Evolutionary conservation across 2,113 vertebrate genomes (phyloP), one percentile per base, ranked within the genome.

Genomic region (Delphinapterus leucas): DNA sequence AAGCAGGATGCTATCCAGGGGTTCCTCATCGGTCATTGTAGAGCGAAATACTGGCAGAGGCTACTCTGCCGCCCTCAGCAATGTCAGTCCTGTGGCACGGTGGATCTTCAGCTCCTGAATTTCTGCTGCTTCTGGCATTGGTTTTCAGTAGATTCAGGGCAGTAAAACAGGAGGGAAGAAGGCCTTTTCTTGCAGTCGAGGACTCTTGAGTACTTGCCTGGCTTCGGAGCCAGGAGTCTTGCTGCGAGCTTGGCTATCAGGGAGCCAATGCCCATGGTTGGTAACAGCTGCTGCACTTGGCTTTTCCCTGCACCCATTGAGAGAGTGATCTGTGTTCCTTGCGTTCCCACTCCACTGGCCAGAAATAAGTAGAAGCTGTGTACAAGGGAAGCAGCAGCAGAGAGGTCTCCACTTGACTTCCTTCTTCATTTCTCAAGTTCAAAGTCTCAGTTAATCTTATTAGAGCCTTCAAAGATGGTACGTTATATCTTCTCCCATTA

Each of bases 391-490:
- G 25, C 1, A 4, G 12, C 20, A 63, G 17, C 6, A 28, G 15
- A 61, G 31, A 36, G 36, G 6, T 5, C 1, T 44, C 21, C 58
- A 58, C 33, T 63, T 70, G 55, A 61, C 17, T 18, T 67, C 44
- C 36, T 33, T 55, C 71, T 79, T 88, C 9, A 83, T 90, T 95
- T 86, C 73, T 89, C 33, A 89, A 49, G 47, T 85, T 91, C 33
- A 65, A 73, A 79, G n/a, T 44, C 41, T 41, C 60, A 60, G 49
- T 71, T 60, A 83, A 61, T 63, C 18, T n/a, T 33, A 58, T 67
- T 44, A 49, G 38, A 60, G 11, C 33, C 85, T 94, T 94, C 81
- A 47, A 73, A 77, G 61, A 77, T 55, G n/a, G 13, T 7, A 4
- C 8, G 55, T 70, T 18, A 8, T 28, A 49, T 84, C 38, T 67